Evolutionary conservation across 35 echinoderm and acorn worm species (phyloP).

Genomic region (Patiria miniata): DNA sequence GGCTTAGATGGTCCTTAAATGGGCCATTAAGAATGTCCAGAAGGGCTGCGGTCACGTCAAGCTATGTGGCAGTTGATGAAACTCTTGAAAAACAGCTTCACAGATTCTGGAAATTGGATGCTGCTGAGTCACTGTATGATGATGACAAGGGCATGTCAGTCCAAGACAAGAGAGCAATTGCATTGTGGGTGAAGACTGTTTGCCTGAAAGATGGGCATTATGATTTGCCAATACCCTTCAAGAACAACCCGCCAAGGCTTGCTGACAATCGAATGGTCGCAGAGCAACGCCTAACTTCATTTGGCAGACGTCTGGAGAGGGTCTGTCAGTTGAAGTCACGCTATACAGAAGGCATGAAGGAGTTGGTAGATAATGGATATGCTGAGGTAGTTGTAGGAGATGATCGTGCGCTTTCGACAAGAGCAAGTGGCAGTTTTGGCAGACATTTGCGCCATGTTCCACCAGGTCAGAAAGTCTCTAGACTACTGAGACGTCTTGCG

Average conservation of each 20-base stretch:
- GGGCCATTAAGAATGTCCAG: conserved; percentile 33
- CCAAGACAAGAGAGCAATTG: conserved; percentile 23
- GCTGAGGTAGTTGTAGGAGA: conserved; percentile 43
- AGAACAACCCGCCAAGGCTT: conserved; percentile 22
- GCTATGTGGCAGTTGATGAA: neutral
- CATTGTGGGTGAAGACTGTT: conserved; percentile 23
- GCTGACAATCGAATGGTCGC: conserved; percentile 52
- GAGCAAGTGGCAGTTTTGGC: conserved; percentile 13
- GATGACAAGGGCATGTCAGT: conserved; percentile 7
- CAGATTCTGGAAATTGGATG: conserved; percentile 41
- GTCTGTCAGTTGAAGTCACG: conserved; percentile 38
- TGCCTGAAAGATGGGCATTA: conserved; percentile 46
- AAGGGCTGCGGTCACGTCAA: neutral
- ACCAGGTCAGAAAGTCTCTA: conserved; percentile 22
- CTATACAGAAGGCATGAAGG: conserved; percentile 45
- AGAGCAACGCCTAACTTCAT: conserved; percentile 20
- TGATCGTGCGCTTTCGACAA: conserved; percentile 43
- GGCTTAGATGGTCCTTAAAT: conserved; percentile 80
- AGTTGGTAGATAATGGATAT: conserved; percentile 37
- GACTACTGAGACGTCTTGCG: conserved; percentile 26
- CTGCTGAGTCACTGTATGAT: neutral
- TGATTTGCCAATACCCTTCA: conserved; percentile 60
- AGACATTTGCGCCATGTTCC: conserved; percentile 42
- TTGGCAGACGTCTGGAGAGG: conserved; percentile 42
- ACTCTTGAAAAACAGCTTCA: conserved; percentile 21